Percentiles rank a stretch among this genome's conserved stretches.
phyloP scores from a whole-genome alignment of 2,113 vertebrate species.

The Coracopsis vasa region DNA sequence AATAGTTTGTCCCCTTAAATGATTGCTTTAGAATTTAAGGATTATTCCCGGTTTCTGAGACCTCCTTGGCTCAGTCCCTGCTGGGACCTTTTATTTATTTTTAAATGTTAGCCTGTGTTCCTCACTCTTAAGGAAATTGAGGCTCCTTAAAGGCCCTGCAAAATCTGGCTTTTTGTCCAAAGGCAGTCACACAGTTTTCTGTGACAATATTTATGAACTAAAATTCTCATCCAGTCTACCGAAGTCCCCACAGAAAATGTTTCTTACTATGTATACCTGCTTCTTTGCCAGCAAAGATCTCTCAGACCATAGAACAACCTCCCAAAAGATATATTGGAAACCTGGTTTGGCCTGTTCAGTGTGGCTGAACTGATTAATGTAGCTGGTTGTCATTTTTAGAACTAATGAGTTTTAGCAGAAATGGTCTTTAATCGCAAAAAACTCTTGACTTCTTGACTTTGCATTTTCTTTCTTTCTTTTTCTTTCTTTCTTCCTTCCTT shows the following conservation, averaged over 20 bases:
- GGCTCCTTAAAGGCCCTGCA: background rate
- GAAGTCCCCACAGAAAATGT: background rate
- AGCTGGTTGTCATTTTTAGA: background rate
- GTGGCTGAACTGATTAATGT: background rate
- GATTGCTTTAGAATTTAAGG: background rate
- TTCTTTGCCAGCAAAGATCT: background rate
- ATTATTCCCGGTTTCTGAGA: background rate
- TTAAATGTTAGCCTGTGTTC: background rate
- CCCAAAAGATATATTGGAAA: background rate
- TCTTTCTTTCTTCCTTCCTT: background rate
- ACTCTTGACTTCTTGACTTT: background rate
- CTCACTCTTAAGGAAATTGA: background rate
- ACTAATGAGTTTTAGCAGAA: constrained; percentile 3
- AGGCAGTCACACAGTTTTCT: background rate
- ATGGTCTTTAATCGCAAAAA: background rate
- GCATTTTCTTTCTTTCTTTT: background rate
- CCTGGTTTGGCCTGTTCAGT: background rate
- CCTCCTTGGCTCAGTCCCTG: background rate
- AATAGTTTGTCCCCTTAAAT: background rate
- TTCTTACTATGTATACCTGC: background rate
- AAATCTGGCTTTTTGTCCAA: background rate
- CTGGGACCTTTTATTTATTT: background rate
- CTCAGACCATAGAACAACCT: background rate
- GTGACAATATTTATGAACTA: background rate
- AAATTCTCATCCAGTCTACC: background rate